Evolutionary conservation across 1,140 invertebrate genomes (phyloP).

Genomic region (Scaptomyza graminum): DNA sequence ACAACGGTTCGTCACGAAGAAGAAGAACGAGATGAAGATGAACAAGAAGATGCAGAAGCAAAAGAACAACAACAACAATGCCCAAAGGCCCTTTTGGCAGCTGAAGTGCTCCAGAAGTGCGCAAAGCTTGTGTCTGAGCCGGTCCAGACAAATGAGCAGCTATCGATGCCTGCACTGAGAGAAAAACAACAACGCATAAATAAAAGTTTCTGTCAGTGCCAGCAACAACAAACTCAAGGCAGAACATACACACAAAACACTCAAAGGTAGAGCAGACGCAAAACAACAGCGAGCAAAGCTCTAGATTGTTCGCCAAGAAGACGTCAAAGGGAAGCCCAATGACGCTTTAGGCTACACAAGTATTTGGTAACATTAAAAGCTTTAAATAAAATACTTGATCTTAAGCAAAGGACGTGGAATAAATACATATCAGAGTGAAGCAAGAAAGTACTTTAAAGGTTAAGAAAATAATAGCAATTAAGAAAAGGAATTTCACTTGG

Average conservation of each 20-base stretch:
- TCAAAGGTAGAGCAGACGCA: conserved; percentile 19
- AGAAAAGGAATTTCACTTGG: too few relatives aligned
- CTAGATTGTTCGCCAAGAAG: conserved; percentile 30
- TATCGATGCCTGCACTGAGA: conserved; percentile 46
- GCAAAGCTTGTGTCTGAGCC: conserved; percentile 79
- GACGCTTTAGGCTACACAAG: not conserved
- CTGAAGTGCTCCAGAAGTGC: conserved; percentile 80
- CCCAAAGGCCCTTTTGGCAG: conserved; percentile 49
- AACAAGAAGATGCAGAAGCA: not conserved
- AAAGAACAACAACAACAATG: conserved; percentile 26
- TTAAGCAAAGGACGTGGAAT: too few relatives aligned
- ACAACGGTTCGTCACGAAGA: conserved; percentile 53
- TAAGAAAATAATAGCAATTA: too few relatives aligned
- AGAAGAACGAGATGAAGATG: not conserved
- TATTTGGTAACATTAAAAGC: too few relatives aligned
- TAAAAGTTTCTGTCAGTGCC: conserved; percentile 46
- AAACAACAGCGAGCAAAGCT: conserved; percentile 31
- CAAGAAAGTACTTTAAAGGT: too few relatives aligned
- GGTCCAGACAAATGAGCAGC: conserved; percentile 76
- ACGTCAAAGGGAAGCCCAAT: not conserved
- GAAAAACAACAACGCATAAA: conserved; percentile 7
- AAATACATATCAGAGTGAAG: too few relatives aligned
- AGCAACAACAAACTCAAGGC: conserved; percentile 9
- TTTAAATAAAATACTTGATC: too few relatives aligned
- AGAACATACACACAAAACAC: conserved; percentile 43